Evolutionary conservation across 2,888 invertebrate genomes (phyloP), one percentile per base, ranked within the genome.

Genomic region (Lochmaea crataegi): DNA sequence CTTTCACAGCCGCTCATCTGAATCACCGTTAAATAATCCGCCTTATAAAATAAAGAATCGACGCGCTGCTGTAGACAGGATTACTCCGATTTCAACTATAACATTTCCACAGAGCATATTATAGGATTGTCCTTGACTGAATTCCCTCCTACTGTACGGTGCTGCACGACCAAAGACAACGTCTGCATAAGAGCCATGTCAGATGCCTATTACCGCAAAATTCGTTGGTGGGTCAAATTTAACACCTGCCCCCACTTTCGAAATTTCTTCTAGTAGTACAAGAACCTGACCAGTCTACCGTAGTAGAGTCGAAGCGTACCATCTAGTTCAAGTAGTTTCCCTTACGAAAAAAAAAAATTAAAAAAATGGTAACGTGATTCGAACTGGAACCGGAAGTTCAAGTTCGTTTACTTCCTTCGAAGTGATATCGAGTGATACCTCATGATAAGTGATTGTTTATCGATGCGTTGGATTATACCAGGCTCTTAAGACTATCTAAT

Each of bases 181-280:
- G 58, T 58, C 58, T 58, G 58, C 58, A 58, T 58, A 58, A 58
- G 58, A 58, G 14, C 58, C 14, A 58, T n/a, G 58, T 32, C 32
- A 58, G 58, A 58, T 32, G 32, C 58, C 32, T 58, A 58, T 58
- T 58, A 26, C 58, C 58, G 58, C 32, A 58, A 58, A 58, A 32
- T 58, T 58, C n/a, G 58, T 58, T 58, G 58, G 58, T 58, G 58
- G 58, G 58, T 58, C 58, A 58, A 58, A 58, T 58, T 32, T 32
- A 58, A 58, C 58, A 58, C 58, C 58, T 58, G 58, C 58, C 58
- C 58, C 58, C 58, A 58, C 58, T 58, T 32, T 58, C 32, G 32
- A 58, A n/a, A 58, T 58, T 58, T 58, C 58, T 58, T 58, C 58
- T 32, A 58, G 32, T 58, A 58, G 58, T 58, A 58, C 58, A 58